Evolutionary conservation across 2,797 vertebrate species (phyloP), one percentile per base, ranked within the genome.

Genomic region (Picus viridis): DNA sequence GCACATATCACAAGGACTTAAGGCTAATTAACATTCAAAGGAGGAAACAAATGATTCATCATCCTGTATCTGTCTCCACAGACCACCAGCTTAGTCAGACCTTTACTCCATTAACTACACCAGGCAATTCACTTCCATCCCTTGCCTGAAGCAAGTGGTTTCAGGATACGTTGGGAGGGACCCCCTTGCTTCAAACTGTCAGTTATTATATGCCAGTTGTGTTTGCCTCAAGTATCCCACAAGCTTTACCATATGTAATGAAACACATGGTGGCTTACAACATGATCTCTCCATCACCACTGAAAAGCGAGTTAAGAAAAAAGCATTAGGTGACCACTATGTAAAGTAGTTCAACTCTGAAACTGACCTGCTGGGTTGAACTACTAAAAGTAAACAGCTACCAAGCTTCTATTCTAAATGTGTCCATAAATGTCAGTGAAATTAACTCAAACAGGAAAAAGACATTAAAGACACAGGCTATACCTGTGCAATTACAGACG

Each of bases 71-170:
- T 72, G 49, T 30, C 59, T 91, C 74, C n/a, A 65, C 41, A 90
- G 88, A 69, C 7, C 67, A 72, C 4, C n/a, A 67, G 82, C 62
- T 89, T 77, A 85, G 82, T 87, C 88, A 93, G 59, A 81, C 59
- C 41, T 91, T 72, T 34, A 67, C 19, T 57, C 53, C 68, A 67
- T 36, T 39, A 67, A 81, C 68, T 56, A 36, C 53, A 67, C 17
- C 30, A 73, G 57, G 58, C n/a, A 90, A 79, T n/a, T 88, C 2
- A 68, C 61, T 92, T 70, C 54, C 29, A 30, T 36, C 27, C 49
- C 54, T 54, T 36, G 36, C 19, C 23, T 63, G 77, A 81, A 75
- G 53, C 83, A 89, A 72, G 2, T 32, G 34, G 3, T 43, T 62
- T 79, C 80, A 88, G 88, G 51, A 24, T 45, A 51, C 16, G 11